Evolutionary conservation across 2,888 invertebrate species (phyloP).

Genomic region (Orthosia gothica): DNA sequence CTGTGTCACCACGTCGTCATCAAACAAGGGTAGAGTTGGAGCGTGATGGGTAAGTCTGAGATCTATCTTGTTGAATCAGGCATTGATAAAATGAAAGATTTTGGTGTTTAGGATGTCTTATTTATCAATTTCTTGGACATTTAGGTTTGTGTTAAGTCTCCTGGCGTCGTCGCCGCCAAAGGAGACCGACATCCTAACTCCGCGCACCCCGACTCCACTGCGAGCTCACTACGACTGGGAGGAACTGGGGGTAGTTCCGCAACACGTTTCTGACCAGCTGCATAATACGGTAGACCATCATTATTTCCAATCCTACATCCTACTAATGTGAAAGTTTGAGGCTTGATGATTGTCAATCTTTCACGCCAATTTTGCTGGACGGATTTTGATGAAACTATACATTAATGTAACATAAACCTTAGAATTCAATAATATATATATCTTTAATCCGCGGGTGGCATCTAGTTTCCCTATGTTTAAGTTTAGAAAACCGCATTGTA

Average conservation of each 20-base stretch:
- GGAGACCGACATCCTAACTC: constrained; percentile 78
- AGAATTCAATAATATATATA: too few relatives aligned
- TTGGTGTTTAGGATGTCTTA: constrained; percentile 14
- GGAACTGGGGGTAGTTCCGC: constrained; percentile 92
- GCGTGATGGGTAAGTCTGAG: constrained; percentile 84
- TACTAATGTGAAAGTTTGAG: too few relatives aligned
- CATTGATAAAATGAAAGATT: background rate
- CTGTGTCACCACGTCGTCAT: constrained; percentile 89
- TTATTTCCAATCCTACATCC: background rate
- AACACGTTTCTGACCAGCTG: constrained; percentile 92
- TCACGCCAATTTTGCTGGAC: too few relatives aligned
- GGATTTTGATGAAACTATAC: too few relatives aligned
- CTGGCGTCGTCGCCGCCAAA: constrained; percentile 82
- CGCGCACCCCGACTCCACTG: constrained; percentile 81
- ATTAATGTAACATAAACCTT: too few relatives aligned
- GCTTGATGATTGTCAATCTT: too few relatives aligned
- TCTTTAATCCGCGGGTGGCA: too few relatives aligned
- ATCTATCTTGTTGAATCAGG: background rate
- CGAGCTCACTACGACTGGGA: constrained; percentile 91
- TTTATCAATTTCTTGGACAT: constrained; percentile 19
- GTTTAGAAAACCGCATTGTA: background rate
- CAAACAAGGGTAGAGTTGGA: constrained; percentile 84
- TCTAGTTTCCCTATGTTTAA: background rate
- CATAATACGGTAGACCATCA: constrained; percentile 92
- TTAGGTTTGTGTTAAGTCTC: constrained; percentile 85